These are phyloP conservation scores for Melanocharis versteri DNA, from an alignment of 2,113 vertebrate genomes.

Conservation along the genomic window DNA sequence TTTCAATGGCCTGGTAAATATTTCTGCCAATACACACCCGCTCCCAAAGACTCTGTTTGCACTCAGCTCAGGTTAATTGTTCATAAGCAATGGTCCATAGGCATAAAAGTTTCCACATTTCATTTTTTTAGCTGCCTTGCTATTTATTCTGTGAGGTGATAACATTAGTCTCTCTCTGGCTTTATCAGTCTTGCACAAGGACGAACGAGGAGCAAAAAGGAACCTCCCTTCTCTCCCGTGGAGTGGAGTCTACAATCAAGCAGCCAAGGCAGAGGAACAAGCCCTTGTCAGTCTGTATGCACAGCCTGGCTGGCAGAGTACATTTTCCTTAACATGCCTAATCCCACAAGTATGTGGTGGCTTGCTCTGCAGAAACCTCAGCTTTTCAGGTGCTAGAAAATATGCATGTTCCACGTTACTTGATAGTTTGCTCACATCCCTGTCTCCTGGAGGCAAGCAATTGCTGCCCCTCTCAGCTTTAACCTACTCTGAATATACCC, in stretches of 20 bases:
- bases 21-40: not conserved
- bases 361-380: conserved; percentile 46
- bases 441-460: not conserved
- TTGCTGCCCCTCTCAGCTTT: not conserved
- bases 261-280: conserved; percentile 3
- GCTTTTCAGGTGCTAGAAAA: conserved; percentile 54
- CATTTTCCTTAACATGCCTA: conserved; percentile 36
- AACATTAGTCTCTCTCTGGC: conserved; percentile 13
- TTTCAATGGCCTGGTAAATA: not conserved
- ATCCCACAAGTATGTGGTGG: conserved; percentile 56
- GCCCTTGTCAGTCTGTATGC: conserved; percentile 13
- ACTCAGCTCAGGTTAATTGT: not conserved
- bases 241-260: not conserved
- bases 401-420: not conserved
- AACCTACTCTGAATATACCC: not conserved
- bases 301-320: not conserved
- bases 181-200: conserved; percentile 30
- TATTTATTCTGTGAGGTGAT: conserved; percentile 35
- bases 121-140: not conserved
- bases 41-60: not conserved
- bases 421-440: conserved; percentile 37
- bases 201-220: not conserved
- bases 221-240: not conserved
- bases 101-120: not conserved
- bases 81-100: not conserved